These are phyloP conservation scores for Enchytraeus crypticus DNA, from an alignment of 2,888 invertebrate species.

Conservation along the genomic window DNA sequence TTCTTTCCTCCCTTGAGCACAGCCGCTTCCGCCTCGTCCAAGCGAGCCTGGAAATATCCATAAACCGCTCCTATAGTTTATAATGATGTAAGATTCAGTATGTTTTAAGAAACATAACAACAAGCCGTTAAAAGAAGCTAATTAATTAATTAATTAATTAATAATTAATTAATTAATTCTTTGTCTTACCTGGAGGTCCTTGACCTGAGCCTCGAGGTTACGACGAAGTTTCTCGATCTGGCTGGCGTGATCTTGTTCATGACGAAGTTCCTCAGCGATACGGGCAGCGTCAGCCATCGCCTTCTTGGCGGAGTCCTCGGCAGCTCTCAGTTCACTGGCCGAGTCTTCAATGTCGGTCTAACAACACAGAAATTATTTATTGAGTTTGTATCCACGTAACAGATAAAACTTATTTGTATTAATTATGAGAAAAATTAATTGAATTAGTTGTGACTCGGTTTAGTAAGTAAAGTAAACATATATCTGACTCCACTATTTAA, in stretches of 20 bases:
- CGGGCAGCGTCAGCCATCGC: conserved; percentile 73
- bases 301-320: conserved; percentile 66
- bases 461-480: no score
- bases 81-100: no score
- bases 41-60: no score
- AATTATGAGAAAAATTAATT: not conserved
- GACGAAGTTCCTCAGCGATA: conserved; percentile 94
- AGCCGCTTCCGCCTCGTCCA: conserved; percentile 93
- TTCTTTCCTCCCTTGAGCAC: conserved; percentile 98
- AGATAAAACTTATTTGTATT: not conserved
- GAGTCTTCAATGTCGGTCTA: conserved; percentile 93
- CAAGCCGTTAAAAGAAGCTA: no score
- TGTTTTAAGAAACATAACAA: no score
- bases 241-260: conserved; percentile 97
- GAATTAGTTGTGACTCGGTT: not conserved
- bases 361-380: conserved; percentile 51
- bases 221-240: conserved; percentile 97
- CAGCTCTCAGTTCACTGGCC: conserved; percentile 94
- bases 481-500: no score
- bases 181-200: conserved; percentile 82
- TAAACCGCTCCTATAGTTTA: no score
- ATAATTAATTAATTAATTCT: no score
- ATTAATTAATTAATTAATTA: no score
- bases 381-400: conserved; percentile 59
- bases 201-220: conserved; percentile 93